A percentile compares a stretch with the other conserved stretches of the same genome.
phyloP scores from a whole-genome alignment of 2,113 vertebrate species.

The Elachura formosa region DNA sequence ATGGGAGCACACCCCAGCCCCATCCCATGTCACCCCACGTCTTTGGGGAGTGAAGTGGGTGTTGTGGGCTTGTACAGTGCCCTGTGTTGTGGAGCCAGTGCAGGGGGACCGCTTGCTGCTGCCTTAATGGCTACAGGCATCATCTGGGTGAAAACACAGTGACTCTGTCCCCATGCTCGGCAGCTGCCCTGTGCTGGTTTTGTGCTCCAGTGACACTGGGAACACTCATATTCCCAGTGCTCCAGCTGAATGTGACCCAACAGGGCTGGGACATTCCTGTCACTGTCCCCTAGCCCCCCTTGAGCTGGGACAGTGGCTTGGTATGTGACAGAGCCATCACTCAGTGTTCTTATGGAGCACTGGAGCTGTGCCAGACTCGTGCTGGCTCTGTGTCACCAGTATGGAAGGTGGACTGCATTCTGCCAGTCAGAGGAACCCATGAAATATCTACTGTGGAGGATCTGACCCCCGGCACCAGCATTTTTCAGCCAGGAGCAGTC shows the following conservation, averaged over 20 bases:
- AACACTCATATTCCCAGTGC: background rate
- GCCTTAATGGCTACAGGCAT: background rate
- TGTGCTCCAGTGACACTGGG: background rate
- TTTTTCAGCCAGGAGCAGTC: fast-evolving
- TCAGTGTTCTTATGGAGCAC: background rate
- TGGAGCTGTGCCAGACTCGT: fast-evolving
- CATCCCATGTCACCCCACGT: background rate
- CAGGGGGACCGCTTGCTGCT: background rate
- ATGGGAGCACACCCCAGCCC: background rate
- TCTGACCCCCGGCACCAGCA: background rate
- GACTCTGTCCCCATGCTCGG: background rate
- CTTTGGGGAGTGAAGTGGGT: background rate
- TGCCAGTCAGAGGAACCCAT: fast-evolving
- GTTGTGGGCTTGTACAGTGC: background rate
- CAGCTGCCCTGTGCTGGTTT: background rate
- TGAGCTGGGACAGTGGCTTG: background rate
- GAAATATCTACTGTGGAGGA: fast-evolving
- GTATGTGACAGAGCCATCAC: background rate
- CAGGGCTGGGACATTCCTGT: background rate
- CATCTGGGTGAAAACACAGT: background rate
- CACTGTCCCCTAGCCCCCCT: background rate
- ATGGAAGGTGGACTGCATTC: background rate
- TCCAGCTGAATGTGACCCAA: background rate
- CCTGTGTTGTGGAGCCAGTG: fast-evolving
- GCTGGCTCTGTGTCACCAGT: background rate